Conservation (phyloP, 2,888 invertebrate genomes). For the Hypomecis punctinalis region DNA sequence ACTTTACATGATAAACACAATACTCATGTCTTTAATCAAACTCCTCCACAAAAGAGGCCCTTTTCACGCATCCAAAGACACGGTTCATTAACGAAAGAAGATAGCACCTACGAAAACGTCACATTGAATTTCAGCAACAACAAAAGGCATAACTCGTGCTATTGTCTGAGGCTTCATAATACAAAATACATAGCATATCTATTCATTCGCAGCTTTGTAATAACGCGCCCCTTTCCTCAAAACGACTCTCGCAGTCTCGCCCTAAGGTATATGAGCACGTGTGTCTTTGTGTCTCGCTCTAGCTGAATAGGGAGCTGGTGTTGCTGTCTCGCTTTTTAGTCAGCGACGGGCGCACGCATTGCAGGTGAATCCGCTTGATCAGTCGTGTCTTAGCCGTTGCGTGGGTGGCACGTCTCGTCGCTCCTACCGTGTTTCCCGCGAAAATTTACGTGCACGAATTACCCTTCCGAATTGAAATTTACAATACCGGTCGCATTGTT, state of each 20-base stretch:
- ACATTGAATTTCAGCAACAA: conserved; percentile 61
- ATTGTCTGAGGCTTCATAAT: conserved; percentile 72
- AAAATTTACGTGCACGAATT: conserved; percentile 70
- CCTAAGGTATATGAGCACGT: conserved; percentile 74
- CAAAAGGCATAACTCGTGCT: conserved; percentile 67
- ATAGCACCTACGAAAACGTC: conserved; percentile 56
- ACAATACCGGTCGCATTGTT: conserved; percentile 46
- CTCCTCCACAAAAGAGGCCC: conserved; percentile 28
- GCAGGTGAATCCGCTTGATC: conserved; percentile 71
- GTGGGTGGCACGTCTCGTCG: conserved; percentile 65
- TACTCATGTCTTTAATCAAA: conserved; percentile 26
- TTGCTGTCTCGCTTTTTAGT: conserved; percentile 55
- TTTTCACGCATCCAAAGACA: conserved; percentile 46
- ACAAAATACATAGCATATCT: conserved; percentile 69
- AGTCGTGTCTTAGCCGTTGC: conserved; percentile 69
- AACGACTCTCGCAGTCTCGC: conserved; percentile 72
- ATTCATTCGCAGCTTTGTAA: conserved; percentile 75
- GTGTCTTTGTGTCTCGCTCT: conserved; percentile 63
- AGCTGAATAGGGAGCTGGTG: conserved; percentile 35
- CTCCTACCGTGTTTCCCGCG: conserved; percentile 70
- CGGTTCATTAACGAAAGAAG: conserved; percentile 59
- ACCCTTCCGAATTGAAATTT: conserved; percentile 32
- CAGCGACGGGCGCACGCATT: conserved; percentile 81
- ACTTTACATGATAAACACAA: background rate
- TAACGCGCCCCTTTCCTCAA: conserved; percentile 75